Base-by-base conservation (phyloP, 2,888 invertebrate species). In the Lacanobia oleracea region DNA sequence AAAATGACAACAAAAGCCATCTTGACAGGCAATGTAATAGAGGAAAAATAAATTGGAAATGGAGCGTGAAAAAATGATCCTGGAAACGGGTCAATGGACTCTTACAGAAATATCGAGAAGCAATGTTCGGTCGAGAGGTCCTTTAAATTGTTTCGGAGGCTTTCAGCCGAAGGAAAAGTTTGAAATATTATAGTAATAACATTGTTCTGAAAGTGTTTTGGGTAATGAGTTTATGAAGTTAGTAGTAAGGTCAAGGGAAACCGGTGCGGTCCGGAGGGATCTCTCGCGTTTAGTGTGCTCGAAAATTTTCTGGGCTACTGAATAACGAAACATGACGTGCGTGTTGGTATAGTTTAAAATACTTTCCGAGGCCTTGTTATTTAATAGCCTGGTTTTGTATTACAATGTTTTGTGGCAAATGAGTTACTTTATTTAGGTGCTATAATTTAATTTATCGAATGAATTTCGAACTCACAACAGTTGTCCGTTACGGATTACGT, bases 21-120 rank as follows among this genome's bases (percentile, higher is more conserved):
- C 67, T 56, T 79, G 67, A 85, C 80, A 81, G 71, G 67, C 72
- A 63, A 72, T 71, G 71, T 66, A 75, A 68, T 64, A 79, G 65
- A 80, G 66, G 74, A 75, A 82, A 84, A 87, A 81, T 82, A 75
- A 82, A 84, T 85, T 81, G 67, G 71, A 81, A 87, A 82, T 74
- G 71, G 67, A 83, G 72, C 69, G 80, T 59, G 67, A 65, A 77
- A n/a, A 69, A 71, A 73, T 67, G 63, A 75, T 70, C 64, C 69
- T 69, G 67, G 77, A 84, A 67, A 33, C 65, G 57, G 82, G 81
- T 78, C 87, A 82, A 83, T 73, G 82, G 57, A 77, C 81, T 81
- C 79, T 14, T 51, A 23, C 33, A 60, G 72, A 83, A 85, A 75
- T 75, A 54, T 73, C 60, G 51, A 61, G 69, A 70, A 77, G 74